Base-by-base conservation (phyloP, 2,113 vertebrate species). In the Picathartes gymnocephalus region DNA sequence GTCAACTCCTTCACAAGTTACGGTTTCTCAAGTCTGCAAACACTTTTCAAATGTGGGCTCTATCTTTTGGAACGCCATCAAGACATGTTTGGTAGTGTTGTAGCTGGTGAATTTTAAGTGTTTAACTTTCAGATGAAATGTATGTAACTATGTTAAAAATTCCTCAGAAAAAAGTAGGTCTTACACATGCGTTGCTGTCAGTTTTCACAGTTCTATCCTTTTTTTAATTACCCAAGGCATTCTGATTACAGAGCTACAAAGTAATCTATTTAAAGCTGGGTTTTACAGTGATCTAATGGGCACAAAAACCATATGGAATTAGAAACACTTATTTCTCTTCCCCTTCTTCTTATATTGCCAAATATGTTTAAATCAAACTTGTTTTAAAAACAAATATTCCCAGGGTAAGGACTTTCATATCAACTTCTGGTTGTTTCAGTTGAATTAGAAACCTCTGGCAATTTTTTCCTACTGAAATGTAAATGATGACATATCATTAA, bases 341-440 rank as follows among this genome's bases (percentile, higher is more conserved):
- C 92, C 61, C 66, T 87, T 81, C 79, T 80, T 83, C 77, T 93
- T 69, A 83, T 40, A 92, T 79, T 65, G 44, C 80, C 90, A 95
- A 96, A 86, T 88, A 77, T 13, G 87, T 68, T 94, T 94, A 93
- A 92, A 94, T 93, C 60, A 78, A 90, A 69, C 73, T 93, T 91
- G 48, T 86, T 90, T 92, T 83, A 93, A 94, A 96, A 95, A 92
- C 90, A 96, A 96, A 95, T 94, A 96, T 88, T 96, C 93, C 92
- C 95, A 94, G 83, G 88, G 80, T 96, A 81, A 86, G 57, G 80
- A 86, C 69, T 96, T 94, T 65, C 44, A 23, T 84, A 88, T 78
- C 83, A 79, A 61, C 93, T 93, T 65, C 81, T 56, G 81, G 76
- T 86, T 90, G n/a, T 30, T 94, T 88, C 57, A 83, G 79, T 81